phyloP scores from a whole-genome alignment of 35 echinoderm and acorn worm genomes.

The Strongylocentrotus purpuratus region DNA sequence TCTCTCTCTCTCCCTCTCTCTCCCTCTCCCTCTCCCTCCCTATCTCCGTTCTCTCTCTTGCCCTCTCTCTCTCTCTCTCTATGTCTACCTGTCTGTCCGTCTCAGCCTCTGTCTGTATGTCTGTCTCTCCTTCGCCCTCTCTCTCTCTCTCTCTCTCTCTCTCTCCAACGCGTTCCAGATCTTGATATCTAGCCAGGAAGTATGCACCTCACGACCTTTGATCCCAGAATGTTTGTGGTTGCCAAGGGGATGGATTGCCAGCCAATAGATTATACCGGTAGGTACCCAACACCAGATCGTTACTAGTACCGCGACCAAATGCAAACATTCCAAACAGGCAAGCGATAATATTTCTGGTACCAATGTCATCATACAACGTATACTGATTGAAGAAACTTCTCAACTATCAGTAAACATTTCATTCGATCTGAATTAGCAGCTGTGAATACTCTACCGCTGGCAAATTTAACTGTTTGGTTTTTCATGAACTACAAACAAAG shows the following conservation, averaged over 20 bases:
- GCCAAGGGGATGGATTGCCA: neutral
- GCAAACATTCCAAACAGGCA: neutral
- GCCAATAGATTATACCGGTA: neutral
- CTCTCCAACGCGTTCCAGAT: neutral
- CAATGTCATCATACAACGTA: neutral
- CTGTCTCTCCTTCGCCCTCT: too few relatives aligned
- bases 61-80: too few relatives aligned
- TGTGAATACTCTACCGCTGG: neutral
- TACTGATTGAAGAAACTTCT: neutral
- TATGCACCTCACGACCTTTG: neutral
- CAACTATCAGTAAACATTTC: neutral
- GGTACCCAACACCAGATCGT: neutral
- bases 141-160: neutral
- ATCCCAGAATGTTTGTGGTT: conserved; percentile 1
- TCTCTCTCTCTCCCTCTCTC: too few relatives aligned
- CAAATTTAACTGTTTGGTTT: neutral
- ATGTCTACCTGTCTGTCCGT: too few relatives aligned
- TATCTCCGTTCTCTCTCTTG: too few relatives aligned
- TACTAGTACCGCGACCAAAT: neutral
- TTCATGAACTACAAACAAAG: neutral
- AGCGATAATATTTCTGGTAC: neutral
- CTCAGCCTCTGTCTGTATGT: too few relatives aligned
- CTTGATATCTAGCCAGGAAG: neutral
- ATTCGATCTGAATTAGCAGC: neutral
- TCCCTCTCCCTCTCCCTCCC: too few relatives aligned